Evolutionary conservation across 1,140 invertebrate species (phyloP).

Genomic region (Halyomorpha halys): DNA sequence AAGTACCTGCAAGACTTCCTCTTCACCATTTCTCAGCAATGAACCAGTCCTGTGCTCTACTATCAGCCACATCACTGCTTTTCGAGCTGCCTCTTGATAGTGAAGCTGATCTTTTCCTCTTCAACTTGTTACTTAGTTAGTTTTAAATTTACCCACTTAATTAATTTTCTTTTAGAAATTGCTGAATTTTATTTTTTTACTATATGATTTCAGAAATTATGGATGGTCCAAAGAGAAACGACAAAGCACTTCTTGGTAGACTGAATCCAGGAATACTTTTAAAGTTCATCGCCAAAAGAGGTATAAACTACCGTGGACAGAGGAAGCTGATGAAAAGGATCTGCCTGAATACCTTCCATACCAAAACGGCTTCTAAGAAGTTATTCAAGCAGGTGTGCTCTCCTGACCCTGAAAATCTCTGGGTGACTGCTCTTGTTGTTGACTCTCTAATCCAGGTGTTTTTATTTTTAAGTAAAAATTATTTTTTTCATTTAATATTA

Average conservation of each 20-base stretch:
- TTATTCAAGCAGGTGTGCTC: slow-evolving; percentile 7
- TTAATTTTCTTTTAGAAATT: background rate
- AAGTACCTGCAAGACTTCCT: slow-evolving; percentile 4
- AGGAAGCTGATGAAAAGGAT: slow-evolving; percentile 13
- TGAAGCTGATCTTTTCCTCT: slow-evolving; percentile 7
- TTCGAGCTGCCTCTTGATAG: slow-evolving; percentile 14
- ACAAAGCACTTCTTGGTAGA: background rate
- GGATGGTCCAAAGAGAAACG: background rate
- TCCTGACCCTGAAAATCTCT: slow-evolving; percentile 2
- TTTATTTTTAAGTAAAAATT: background rate
- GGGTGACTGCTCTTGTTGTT: slow-evolving; percentile 19
- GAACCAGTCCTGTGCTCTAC: slow-evolving; percentile 10
- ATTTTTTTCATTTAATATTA: background rate
- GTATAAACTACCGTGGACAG: background rate
- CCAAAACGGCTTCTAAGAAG: slow-evolving; percentile 12
- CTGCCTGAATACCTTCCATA: background rate
- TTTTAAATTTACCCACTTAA: background rate
- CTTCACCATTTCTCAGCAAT: slow-evolving; percentile 15
- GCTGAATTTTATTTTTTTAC: background rate
- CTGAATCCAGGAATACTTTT: slow-evolving; percentile 18
- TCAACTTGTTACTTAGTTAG: slow-evolving; percentile 22
- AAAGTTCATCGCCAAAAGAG: slow-evolving; percentile 16
- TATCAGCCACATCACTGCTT: slow-evolving; percentile 11
- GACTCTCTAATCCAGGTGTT: slow-evolving; percentile 16
- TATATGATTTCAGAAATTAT: slow-evolving; percentile 12